These are phyloP conservation scores for Mobula birostris DNA, from an alignment of 2,113 vertebrate species.

Conservation along the genomic window DNA sequence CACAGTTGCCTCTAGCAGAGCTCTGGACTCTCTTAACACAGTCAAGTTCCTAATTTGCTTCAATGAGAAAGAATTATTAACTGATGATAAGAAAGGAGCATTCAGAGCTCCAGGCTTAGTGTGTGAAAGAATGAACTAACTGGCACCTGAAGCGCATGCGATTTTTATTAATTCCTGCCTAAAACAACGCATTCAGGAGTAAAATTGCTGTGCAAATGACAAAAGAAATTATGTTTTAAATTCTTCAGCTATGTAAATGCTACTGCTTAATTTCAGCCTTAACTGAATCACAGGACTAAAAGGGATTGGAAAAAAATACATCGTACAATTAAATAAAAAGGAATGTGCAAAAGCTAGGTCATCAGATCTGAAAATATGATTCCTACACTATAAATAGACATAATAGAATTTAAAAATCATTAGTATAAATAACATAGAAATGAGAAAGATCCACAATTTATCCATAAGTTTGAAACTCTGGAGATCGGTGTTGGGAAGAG, in stretches of 20 bases:
- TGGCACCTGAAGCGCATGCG: slow-evolving; percentile 79
- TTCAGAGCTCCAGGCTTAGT: slow-evolving; percentile 70
- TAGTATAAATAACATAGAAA: slow-evolving; percentile 16
- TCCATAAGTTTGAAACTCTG: not conserved
- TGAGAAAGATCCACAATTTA: not conserved
- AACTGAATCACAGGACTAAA: slow-evolving; percentile 58
- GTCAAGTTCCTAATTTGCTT: slow-evolving; percentile 96
- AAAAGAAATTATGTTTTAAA: slow-evolving; percentile 72
- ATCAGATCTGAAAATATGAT: slow-evolving; percentile 30
- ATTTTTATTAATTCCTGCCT: slow-evolving; percentile 90
- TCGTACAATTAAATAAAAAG: not conserved
- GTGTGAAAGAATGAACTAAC: slow-evolving; percentile 60
- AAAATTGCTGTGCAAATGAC: slow-evolving; percentile 77
- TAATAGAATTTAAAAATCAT: not conserved
- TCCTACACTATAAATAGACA: not conserved
- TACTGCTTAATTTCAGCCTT: slow-evolving; percentile 54
- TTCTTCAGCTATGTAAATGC: slow-evolving; percentile 57
- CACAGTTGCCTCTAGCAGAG: slow-evolving; percentile 71
- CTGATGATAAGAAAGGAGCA: slow-evolving; percentile 96
- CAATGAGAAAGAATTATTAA: slow-evolving; percentile 99
- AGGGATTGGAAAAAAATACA: slow-evolving; percentile 36
- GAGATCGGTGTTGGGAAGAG: not conserved
- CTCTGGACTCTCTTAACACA: slow-evolving; percentile 91
- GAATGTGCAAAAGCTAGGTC: slow-evolving; percentile 9
- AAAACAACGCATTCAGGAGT: slow-evolving; percentile 80